phyloP scores from a whole-genome alignment of 2,797 vertebrate genomes.

The Tragelaphus oryx region DNA sequence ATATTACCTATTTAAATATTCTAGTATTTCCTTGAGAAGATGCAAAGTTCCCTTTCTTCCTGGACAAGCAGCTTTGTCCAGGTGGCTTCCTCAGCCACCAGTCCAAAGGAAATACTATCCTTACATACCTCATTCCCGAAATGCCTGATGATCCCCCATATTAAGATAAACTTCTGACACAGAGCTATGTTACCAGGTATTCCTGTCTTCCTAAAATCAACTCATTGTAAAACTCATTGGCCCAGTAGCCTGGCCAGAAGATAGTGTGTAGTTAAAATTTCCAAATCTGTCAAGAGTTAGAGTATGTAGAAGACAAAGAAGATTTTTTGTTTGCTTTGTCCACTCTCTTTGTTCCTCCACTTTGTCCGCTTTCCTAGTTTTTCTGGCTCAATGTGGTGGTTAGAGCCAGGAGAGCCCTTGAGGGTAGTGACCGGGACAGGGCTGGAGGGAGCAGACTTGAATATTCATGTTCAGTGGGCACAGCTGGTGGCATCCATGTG shows the following conservation, averaged over 20 bases:
- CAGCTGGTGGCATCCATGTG: background rate
- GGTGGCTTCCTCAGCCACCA: background rate
- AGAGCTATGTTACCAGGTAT: background rate
- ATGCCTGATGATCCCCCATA: background rate
- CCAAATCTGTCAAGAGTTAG: background rate
- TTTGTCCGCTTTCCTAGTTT: background rate
- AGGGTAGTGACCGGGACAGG: too few species aligned
- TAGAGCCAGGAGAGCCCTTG: background rate
- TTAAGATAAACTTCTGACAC: background rate
- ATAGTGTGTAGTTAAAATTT: constrained; percentile 4
- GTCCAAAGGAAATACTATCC: background rate
- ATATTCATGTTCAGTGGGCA: accelerated
- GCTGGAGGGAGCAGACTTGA: background rate
- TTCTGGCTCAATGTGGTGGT: background rate
- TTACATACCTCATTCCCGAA: background rate
- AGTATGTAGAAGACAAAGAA: background rate
- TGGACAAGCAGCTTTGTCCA: background rate
- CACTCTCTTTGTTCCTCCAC: background rate
- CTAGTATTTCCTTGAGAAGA: background rate
- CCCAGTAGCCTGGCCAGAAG: background rate
- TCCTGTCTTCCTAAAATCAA: background rate
- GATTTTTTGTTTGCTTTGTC: background rate
- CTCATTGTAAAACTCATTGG: background rate
- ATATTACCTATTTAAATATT: background rate
- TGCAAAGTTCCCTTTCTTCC: background rate